Base-by-base conservation (phyloP, 1,140 invertebrate genomes). In the Drosophila eugracilis region DNA sequence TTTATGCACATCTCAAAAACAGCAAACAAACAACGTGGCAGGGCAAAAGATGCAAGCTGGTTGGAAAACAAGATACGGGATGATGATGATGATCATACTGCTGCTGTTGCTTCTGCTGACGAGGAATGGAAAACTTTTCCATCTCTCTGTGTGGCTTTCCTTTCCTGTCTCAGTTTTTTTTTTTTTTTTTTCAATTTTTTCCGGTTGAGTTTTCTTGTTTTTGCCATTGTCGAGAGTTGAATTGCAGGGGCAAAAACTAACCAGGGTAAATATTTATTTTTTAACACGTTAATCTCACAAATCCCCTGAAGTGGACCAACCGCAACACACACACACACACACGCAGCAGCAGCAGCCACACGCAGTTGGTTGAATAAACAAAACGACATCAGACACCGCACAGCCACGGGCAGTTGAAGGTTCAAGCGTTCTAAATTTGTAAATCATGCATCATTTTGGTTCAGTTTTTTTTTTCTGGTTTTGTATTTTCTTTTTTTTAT, bases 201-300 rank as follows among this genome's bases (percentile, higher is more conserved):
- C 19, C 24, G 32, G 48, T 65, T 44, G 44, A 28, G 24, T 73
- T 24, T 77, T 39, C 78, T 57, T 85, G 80, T 85, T 85, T 86
- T 74, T 54, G 58, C 66, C 71, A 66, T 54, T 80, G 73, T 74
- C 58, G 67, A 65, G 73, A 48, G 63, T 58, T 76, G 77, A 74
- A 85, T 81, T 81, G 78, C 77, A 79, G 53, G 73, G 80, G 77
- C 49, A 70, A 84, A 78, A 83, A 86, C 81, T 86, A 85, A 85
- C 81, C 79, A 85, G 77, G 85, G 73, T 85, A 85, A 85, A 85
- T 85, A 86, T 85, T 85, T 85, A 85, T 86, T 85, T 85, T 85
- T 85, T 86, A 86, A 86, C 81, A 85, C 81, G 81, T 85, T 85
- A 85, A 85, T 85, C 81, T 85, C 77, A 86, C 81, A 85, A 81